phyloP scores from a whole-genome alignment of 1,140 invertebrate genomes.

The Listronotus bonariensis region DNA sequence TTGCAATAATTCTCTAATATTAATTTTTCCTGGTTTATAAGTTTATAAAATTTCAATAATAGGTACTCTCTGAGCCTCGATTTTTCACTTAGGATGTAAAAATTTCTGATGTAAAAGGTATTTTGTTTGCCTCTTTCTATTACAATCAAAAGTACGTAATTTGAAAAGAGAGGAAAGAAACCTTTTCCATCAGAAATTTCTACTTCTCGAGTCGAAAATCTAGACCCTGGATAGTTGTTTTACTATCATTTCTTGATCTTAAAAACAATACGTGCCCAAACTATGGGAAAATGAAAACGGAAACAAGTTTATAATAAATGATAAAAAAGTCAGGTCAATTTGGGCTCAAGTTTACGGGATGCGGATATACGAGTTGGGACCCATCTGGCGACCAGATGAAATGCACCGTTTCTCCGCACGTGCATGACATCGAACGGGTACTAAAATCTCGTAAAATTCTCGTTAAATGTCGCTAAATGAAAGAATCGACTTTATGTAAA shows the following conservation, averaged over 20 bases:
- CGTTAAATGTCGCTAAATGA: constrained; percentile 3
- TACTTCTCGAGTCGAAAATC: too few relatives aligned
- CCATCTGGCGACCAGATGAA: neutral
- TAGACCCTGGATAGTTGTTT: neutral
- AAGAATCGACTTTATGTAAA: neutral
- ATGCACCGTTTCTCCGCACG: neutral
- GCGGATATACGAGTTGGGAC: neutral
- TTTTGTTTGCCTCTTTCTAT: too few relatives aligned
- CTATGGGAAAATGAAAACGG: neutral
- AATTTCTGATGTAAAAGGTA: too few relatives aligned
- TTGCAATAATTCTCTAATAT: too few relatives aligned
- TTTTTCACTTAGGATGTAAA: too few relatives aligned
- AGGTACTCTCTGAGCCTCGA: too few relatives aligned
- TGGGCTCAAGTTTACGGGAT: constrained; percentile 1
- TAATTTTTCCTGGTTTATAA: too few relatives aligned
- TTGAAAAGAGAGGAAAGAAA: too few relatives aligned
- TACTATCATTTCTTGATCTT: too few relatives aligned
- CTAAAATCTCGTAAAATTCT: constrained; percentile 2
- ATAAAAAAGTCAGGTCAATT: neutral
- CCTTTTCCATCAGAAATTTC: too few relatives aligned
- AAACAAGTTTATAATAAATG: neutral
- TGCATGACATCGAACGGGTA: neutral
- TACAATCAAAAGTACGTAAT: too few relatives aligned
- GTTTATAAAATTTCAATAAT: too few relatives aligned
- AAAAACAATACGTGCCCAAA: neutral